Percentiles rank a stretch among this genome's conserved stretches.
Conservation (phyloP, 2,888 invertebrate genomes). For the Nowickia ferox region DNA sequence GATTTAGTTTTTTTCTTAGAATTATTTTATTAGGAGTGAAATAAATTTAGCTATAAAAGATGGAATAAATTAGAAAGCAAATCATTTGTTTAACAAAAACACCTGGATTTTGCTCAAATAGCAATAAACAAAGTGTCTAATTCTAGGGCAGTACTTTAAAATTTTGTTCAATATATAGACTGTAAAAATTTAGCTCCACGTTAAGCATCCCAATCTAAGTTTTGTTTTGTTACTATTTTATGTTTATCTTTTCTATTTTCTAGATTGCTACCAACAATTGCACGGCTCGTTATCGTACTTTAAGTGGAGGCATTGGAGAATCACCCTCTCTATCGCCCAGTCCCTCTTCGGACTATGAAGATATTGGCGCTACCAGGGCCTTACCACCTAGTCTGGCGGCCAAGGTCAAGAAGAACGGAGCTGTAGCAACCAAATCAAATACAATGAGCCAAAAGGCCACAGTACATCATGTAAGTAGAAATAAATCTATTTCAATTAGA, state of each 20-base stretch:
- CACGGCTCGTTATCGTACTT: constrained; percentile 83
- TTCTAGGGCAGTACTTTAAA: too few species aligned
- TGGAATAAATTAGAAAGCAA: too few species aligned
- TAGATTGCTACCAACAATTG: constrained; percentile 84
- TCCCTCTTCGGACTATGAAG: constrained; percentile 88
- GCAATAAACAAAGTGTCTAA: too few species aligned
- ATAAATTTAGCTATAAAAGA: too few species aligned
- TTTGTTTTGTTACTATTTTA: not conserved
- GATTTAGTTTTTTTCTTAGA: constrained; percentile 47
- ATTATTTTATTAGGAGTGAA: constrained; percentile 18
- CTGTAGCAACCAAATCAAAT: constrained; percentile 82
- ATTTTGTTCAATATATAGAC: too few species aligned
- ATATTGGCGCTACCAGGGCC: constrained; percentile 85
- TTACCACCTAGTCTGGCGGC: constrained; percentile 80
- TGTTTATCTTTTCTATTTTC: not conserved
- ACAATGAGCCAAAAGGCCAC: constrained; percentile 86
- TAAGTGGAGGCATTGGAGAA: constrained; percentile 85
- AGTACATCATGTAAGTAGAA: constrained; percentile 86
- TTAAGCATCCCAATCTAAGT: too few species aligned
- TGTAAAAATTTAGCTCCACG: too few species aligned
- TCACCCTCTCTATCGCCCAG: constrained; percentile 85
- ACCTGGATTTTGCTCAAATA: too few species aligned
- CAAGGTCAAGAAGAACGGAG: constrained; percentile 82
- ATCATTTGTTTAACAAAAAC: too few species aligned
- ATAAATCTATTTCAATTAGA: not conserved